Evolutionary conservation across 1,140 invertebrate genomes (phyloP), one percentile per base, ranked within the genome.

Genomic region (Aphaenogaster rudis): DNA sequence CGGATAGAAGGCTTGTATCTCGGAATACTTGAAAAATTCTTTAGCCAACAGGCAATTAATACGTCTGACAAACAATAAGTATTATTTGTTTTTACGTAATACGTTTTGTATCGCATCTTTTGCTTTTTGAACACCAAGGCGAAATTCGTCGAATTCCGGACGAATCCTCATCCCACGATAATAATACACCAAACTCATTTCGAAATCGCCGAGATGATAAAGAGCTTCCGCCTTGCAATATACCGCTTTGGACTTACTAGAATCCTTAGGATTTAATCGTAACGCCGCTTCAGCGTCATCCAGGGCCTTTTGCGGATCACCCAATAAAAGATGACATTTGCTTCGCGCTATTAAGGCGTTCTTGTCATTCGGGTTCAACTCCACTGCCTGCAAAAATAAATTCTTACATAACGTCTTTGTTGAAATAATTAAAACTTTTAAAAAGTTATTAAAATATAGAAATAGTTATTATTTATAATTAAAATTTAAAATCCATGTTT

Each of bases 21-120:
- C 28, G 28, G 28, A 28, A 54, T 5, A n/a, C 1, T 54, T 54
- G 17, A 54, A 54, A 17, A 6, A 5, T 54, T 59, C n/a, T 45
- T 45, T 45, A 28, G 21, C 2, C n/a, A 33, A 61, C n/a, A 33
- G 33, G 21, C 28, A 1, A 28, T 61, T 33, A 36, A 63, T 63
- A 63, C 6, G 5, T 17, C 59, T 28, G 17, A 39, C 39, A 67
- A 45, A 13, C 5, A 45, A 66, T 13, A 3, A 21, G 0, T 48
- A n/a, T 21, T n/a, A 28, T 88, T 9, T 74, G 36, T 79, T 59
- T 74, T 87, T 90, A 50, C 59, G 88, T 11, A 91, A 59, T 36
- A 98, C 98, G 93, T 99, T 99, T 94, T 98, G 97, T 87, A 99
- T 99, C 4, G 98, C 98, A 94, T 99, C 98, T 94, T 99, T 98